Base-by-base conservation (phyloP, 2,888 invertebrate genomes). In the Pheosia gnoma region DNA sequence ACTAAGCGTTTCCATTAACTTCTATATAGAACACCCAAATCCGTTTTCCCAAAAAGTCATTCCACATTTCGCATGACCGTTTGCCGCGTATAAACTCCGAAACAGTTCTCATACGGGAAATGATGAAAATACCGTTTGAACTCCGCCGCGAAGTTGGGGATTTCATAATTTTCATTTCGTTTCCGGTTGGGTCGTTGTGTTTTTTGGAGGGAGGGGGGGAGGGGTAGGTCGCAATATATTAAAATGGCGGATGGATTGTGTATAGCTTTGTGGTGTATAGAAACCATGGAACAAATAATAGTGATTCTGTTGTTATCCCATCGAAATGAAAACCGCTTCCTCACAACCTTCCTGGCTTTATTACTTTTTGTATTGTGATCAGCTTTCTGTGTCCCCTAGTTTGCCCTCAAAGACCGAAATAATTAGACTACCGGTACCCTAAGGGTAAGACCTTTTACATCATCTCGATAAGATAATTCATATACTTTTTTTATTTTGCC, bases 21-120 rank as follows among this genome's bases (percentile, higher is more conserved):
- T 8, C 65, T n/a, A n/a, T n/a, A 4, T 3, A 7, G 56, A 5
- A 54, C 13, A 11, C 10, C n/a, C n/a, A 41, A 41, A 52, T 73
- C 71, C 69, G 66, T 73, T 73, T 75, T 60, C 58, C 67, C 75
- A 73, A 76, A 81, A 80, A 80, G 82, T 75, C 79, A 80, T 81
- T 81, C 79, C 41, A 13, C 76, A 72, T 79, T 74, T 43, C 43
- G 58, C 51, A 54, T 57, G 59, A 52, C 56, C 62, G 63, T 63
- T 63, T 60, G 63, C 49, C 59, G 59, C n/a, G 56, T 41, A 56
- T 56, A 56, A 59, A 56, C 55, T 58, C 49, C 25, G 51, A 41
- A 56, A 58, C 62, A 64, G 59, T 59, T 64, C 62, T 65, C 60
- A 49, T 58, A 59, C 55, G 45, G 51, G 52, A 60, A 65, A 69